phyloP scores from a whole-genome alignment of 1,140 invertebrate species.

The Brachionus calyciflorus region DNA sequence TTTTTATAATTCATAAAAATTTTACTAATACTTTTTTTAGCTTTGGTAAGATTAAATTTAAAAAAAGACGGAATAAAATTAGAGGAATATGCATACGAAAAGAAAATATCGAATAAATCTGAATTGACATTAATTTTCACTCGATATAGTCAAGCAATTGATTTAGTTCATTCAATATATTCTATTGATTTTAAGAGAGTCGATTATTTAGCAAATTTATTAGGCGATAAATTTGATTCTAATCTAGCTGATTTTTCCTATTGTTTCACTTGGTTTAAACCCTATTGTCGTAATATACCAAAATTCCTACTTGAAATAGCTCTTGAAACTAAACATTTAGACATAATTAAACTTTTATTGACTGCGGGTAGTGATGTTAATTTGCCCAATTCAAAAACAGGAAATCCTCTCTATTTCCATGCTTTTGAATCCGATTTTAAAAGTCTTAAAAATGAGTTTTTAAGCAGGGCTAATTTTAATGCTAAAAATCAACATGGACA shows the following conservation, averaged over 20 bases:
- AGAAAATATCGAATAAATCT: background rate
- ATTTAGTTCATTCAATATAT: constrained; percentile 32
- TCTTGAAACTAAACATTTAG: constrained; percentile 19
- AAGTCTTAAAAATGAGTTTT: background rate
- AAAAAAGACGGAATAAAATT: constrained; percentile 3
- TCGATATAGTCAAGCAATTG: background rate
- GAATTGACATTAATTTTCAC: background rate
- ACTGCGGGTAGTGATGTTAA: constrained; percentile 12
- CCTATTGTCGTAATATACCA: background rate
- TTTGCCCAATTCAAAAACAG: constrained; percentile 24
- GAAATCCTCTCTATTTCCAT: constrained; percentile 34
- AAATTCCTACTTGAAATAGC: constrained; percentile 31
- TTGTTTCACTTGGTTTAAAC: constrained; percentile 32
- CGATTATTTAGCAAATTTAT: background rate
- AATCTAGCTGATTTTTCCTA: constrained; percentile 30
- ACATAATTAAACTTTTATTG: background rate
- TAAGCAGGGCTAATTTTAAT: background rate
- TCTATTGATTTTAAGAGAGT: background rate
- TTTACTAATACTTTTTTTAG: background rate
- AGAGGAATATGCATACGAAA: background rate
- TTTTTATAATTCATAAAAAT: background rate
- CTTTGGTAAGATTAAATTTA: background rate
- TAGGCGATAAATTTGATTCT: background rate
- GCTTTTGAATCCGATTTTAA: background rate
- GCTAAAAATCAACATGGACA: constrained; percentile 16